Evolutionary conservation across 2,888 invertebrate genomes (phyloP).

Genomic region (Drosophila acutilabella): DNA sequence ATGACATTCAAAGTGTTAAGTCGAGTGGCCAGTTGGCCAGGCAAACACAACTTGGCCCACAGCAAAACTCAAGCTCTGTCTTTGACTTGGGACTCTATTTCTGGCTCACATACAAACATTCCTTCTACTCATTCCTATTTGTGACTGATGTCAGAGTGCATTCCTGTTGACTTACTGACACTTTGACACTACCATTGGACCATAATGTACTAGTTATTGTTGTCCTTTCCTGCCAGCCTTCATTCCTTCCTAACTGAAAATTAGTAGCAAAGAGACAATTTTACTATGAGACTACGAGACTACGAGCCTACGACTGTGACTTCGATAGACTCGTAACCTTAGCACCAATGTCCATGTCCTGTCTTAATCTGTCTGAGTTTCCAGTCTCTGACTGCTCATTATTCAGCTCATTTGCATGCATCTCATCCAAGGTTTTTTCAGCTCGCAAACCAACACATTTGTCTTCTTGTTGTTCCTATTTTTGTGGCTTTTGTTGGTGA

Average conservation of each 20-base stretch:
- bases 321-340: background rate
- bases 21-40: conserved; percentile 55
- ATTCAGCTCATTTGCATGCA: conserved; percentile 81
- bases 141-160: conserved; percentile 70
- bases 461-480: conserved; percentile 32
- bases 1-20: conserved; percentile 81
- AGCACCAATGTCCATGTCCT: background rate
- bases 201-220: conserved; percentile 43
- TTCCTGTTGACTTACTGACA: conserved; percentile 80
- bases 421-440: conserved; percentile 39
- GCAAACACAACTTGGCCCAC: conserved; percentile 31
- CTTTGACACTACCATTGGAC: conserved; percentile 60
- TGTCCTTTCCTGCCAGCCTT: background rate
- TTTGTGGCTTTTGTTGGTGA: conserved; percentile 33
- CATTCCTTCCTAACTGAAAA: conserved; percentile 41
- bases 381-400: conserved; percentile 64
- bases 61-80: conserved; percentile 11
- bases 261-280: conserved; percentile 65
- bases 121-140: conserved; percentile 32
- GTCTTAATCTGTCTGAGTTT: background rate
- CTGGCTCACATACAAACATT: conserved; percentile 14
- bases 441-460: conserved; percentile 39
- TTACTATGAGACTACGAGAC: conserved; percentile 8
- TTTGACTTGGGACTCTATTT: background rate
- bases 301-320: too few species aligned